Conservation (phyloP, 1,140 invertebrate species). For the Dinothrombium tinctorium region DNA sequence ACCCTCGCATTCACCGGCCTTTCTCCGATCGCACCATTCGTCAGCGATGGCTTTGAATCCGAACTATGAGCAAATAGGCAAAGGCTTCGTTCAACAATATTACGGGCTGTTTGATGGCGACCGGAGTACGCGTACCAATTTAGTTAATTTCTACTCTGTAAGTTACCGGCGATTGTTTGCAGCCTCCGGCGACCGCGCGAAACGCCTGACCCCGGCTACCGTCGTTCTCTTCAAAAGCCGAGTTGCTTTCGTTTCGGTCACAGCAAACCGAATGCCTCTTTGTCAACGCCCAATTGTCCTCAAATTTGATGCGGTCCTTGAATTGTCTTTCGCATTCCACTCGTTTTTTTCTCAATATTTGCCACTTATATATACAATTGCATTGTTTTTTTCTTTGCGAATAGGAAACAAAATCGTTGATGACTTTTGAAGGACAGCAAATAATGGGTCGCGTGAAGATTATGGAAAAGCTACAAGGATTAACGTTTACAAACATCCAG, state of each 20-base stretch:
- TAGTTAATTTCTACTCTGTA: constrained; percentile 76
- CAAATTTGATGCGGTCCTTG: not conserved
- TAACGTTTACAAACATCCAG: constrained; percentile 76
- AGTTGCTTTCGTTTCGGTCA: too few relatives aligned
- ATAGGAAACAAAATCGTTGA: constrained; percentile 68
- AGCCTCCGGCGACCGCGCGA: too few relatives aligned
- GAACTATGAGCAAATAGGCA: constrained; percentile 69
- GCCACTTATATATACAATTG: not conserved
- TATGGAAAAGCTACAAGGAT: constrained; percentile 66
- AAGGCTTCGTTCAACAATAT: constrained; percentile 77
- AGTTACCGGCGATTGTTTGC: too few relatives aligned
- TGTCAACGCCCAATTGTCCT: not conserved
- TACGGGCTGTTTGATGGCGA: constrained; percentile 75
- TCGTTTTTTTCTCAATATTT: not conserved
- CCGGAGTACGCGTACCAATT: constrained; percentile 43
- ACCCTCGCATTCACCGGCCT: too few relatives aligned
- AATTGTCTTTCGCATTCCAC: not conserved
- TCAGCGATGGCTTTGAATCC: constrained; percentile 41
- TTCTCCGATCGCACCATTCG: too few relatives aligned
- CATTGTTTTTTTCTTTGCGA: constrained; percentile 6
- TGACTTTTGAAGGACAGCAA: constrained; percentile 83
- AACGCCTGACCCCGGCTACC: too few relatives aligned
- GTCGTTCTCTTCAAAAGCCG: too few relatives aligned
- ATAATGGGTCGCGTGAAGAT: constrained; percentile 72
- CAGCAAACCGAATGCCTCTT: not conserved